Base-by-base conservation (phyloP, 2,888 invertebrate genomes). In the Spicauda simplicius region DNA sequence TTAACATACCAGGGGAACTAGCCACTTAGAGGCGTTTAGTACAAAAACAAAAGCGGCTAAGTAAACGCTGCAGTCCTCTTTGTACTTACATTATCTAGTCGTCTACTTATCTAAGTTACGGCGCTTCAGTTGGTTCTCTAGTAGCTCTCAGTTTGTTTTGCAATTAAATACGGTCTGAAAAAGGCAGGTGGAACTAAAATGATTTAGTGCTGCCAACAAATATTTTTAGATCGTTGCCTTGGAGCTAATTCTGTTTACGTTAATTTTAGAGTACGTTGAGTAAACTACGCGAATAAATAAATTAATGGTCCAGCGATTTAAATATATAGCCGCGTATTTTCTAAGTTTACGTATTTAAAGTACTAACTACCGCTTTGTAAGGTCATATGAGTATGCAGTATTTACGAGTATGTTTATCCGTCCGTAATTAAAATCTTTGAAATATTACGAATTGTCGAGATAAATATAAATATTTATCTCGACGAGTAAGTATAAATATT, bases 11-110 rank as follows among this genome's bases (percentile, higher is more conserved):
- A 76, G 82, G 77, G 76, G 77, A 79, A 57, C 67, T 45, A 25
- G 78, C 83, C 84, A 84, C 84, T 87, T 85, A 81, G 77, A 80
- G 77, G 80, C 84, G 83, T 85, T 86, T 84, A 80, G 84, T 81
- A 82, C 82, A 86, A 87, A 88, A 88, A 87, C 86, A 85, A 87
- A 83, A 80, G 82, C 79, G 63, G 48, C 57, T 62, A 68, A 62
- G 63, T 59, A 63, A 68, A 59, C 63, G 20, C 30, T 58, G 57
- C 62, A 54, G 68, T 63, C 58, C 63, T 64, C 72, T 70, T 67
- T 77, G 74, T 77, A 80, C 77, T 77, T 78, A 80, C 79, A 77
- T 78, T 83, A 76, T 71, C 77, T 75, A 64, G 73, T 74, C 65
- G 72, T 71, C 72, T 76, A 75, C 75, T 77, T 78, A 78, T 73